Conservation (phyloP, 2,888 invertebrate species). For the Aelia acuminata region DNA sequence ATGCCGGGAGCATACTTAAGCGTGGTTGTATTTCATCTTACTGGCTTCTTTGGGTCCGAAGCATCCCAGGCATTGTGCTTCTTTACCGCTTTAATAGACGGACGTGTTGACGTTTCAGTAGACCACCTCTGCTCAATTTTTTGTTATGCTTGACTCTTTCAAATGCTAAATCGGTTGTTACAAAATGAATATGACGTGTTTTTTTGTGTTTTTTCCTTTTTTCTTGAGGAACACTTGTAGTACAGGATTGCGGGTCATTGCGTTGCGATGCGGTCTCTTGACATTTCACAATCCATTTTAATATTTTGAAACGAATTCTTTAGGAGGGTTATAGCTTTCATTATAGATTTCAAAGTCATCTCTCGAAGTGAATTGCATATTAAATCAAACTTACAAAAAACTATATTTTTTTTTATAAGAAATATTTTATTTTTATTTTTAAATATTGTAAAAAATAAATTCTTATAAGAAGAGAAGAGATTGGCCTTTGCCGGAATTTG, state of each 20-base stretch:
- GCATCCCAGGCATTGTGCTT: neutral
- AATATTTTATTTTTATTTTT: no score
- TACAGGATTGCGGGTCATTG: neutral
- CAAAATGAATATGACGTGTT: constrained; percentile 31
- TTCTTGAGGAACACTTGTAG: constrained; percentile 12
- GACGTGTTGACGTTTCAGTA: constrained; percentile 48
- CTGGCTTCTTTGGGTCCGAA: neutral
- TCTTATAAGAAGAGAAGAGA: no score
- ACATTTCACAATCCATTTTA: neutral
- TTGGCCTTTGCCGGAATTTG: no score
- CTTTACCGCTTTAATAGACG: neutral
- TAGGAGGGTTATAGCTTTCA: no score
- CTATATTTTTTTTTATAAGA: no score
- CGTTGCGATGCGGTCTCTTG: neutral
- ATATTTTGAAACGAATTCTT: no score
- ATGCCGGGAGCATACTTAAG: constrained; percentile 38
- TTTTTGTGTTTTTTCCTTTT: neutral
- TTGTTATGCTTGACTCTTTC: constrained; percentile 3
- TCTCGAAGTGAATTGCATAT: no score
- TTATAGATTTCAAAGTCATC: no score
- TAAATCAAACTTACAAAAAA: no score
- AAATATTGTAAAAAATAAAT: no score
- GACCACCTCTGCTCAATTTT: constrained; percentile 20
- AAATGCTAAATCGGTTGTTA: constrained; percentile 23
- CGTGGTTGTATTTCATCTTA: constrained; percentile 39